Conservation (phyloP, 2,113 vertebrate species). For the Osmerus mordax region DNA sequence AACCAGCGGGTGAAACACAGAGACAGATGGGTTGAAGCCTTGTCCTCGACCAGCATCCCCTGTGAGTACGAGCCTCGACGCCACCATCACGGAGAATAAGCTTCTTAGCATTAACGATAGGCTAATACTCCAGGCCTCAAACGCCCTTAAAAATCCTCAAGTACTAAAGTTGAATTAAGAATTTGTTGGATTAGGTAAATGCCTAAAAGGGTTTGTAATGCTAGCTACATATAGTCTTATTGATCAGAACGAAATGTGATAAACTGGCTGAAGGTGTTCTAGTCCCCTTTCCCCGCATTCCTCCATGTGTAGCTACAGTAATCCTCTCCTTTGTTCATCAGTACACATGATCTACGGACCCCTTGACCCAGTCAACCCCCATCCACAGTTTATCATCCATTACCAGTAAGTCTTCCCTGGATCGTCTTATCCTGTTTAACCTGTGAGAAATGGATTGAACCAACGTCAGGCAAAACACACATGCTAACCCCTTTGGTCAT, state of each 20-base stretch:
- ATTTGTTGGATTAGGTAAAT: too few species aligned
- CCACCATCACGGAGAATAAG: constrained; percentile 83
- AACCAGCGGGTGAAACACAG: constrained; percentile 88
- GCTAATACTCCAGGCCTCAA: neutral
- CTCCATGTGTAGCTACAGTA: too few species aligned
- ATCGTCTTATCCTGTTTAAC: neutral
- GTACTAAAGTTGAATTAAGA: too few species aligned
- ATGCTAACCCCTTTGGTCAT: too few species aligned
- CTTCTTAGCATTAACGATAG: neutral
- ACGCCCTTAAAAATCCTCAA: too few species aligned
- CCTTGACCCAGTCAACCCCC: constrained; percentile 10
- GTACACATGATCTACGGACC: constrained; percentile 14
- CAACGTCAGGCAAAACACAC: too few species aligned
- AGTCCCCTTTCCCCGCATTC: too few species aligned
- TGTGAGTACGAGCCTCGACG: constrained; percentile 84
- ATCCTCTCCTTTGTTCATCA: neutral
- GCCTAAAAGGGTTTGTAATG: too few species aligned
- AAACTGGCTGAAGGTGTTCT: too few species aligned
- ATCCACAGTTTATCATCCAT: constrained; percentile 9
- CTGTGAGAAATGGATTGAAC: neutral
- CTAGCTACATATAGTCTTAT: too few species aligned
- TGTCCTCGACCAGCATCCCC: constrained; percentile 81
- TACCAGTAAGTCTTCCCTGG: constrained; percentile 1
- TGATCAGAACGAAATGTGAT: too few species aligned
- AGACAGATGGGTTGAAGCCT: constrained; percentile 87